These are phyloP conservation scores for Ypsolopha sequella DNA, from an alignment of 2,888 invertebrate species.

Conservation along the genomic window DNA sequence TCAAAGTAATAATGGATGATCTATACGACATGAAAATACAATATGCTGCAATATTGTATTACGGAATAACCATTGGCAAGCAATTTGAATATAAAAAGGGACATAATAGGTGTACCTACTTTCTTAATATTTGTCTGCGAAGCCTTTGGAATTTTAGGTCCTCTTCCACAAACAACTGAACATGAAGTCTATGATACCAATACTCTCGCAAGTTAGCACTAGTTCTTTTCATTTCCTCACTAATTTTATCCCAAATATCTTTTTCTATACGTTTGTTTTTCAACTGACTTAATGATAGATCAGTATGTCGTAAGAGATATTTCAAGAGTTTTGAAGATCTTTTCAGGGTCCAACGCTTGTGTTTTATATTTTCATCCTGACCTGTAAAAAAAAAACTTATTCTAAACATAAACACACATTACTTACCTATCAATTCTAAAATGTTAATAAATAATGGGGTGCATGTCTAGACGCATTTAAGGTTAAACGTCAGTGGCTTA, in stretches of 20 bases:
- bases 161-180: slow-evolving; percentile 39
- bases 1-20: too few species aligned
- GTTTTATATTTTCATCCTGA: slow-evolving; percentile 22
- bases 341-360: slow-evolving; percentile 33
- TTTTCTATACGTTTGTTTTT: slow-evolving; percentile 35
- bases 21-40: too few species aligned
- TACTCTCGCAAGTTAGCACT: slow-evolving; percentile 29
- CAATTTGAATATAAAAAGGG: too few species aligned
- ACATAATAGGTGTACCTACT: too few species aligned
- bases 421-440: too few species aligned
- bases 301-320: slow-evolving; percentile 29
- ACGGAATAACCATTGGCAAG: too few species aligned
- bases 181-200: slow-evolving; percentile 42
- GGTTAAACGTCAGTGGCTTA: neutral
- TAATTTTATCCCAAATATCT: slow-evolving; percentile 35
- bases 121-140: slow-evolving; percentile 28
- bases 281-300: slow-evolving; percentile 29
- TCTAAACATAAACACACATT: too few species aligned
- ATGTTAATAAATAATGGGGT: neutral
- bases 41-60: too few species aligned
- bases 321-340: slow-evolving; percentile 36
- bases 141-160: slow-evolving; percentile 33
- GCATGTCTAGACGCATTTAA: neutral
- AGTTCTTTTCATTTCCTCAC: slow-evolving; percentile 30
- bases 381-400: slow-evolving; percentile 21